Evolutionary conservation across 2,888 invertebrate genomes (phyloP).

Genomic region (Pediacus dermestoides): DNA sequence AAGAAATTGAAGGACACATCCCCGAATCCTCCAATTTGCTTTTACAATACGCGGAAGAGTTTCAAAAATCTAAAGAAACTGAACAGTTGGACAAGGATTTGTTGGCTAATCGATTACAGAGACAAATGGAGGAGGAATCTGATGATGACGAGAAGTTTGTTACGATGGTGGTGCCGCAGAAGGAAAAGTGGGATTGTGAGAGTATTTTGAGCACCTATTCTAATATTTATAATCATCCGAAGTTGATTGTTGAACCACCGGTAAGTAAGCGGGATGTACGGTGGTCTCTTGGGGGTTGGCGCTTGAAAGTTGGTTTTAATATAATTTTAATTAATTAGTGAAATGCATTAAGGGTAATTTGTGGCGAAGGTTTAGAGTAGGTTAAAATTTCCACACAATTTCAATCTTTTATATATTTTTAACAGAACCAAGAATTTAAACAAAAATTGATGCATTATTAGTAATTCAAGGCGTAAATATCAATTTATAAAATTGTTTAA

Average conservation of each 20-base stretch:
- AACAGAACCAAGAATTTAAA: no score
- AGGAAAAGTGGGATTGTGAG: slow-evolving; percentile 86
- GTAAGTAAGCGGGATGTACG: slow-evolving; percentile 50
- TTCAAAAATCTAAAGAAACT: slow-evolving; percentile 58
- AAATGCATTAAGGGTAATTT: no score
- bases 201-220: slow-evolving; percentile 87
- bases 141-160: slow-evolving; percentile 59
- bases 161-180: slow-evolving; percentile 53
- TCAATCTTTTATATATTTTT: no score
- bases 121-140: slow-evolving; percentile 23
- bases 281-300: no score
- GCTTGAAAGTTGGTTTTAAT: no score
- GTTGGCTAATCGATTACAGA: slow-evolving; percentile 33
- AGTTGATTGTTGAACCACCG: slow-evolving; percentile 72
- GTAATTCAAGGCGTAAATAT: no score
- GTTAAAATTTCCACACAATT: no score
- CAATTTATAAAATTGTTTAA: no score
- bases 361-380: no score
- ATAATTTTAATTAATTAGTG: no score
- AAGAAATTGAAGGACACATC: slow-evolving; percentile 81
- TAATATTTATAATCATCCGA: slow-evolving; percentile 89
- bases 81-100: slow-evolving; percentile 57
- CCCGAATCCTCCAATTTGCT: slow-evolving; percentile 67
- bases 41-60: slow-evolving; percentile 71
- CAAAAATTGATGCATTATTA: no score